Evolutionary conservation across 2,113 vertebrate species (phyloP), one percentile per base, ranked within the genome.

Genomic region (Tragelaphus buxtoni): DNA sequence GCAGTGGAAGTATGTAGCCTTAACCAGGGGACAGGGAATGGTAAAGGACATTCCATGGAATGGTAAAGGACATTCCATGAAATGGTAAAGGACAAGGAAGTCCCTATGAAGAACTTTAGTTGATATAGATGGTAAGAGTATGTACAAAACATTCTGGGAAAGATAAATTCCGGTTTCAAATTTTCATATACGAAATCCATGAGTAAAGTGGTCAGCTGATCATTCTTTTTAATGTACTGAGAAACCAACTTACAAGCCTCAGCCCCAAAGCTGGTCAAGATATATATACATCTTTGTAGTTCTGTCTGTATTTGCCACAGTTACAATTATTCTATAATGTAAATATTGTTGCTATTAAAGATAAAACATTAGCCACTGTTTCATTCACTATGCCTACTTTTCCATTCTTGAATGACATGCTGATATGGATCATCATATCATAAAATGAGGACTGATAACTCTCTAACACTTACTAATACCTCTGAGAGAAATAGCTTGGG

Each of bases 171-270:
- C 4, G 3, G 53, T 35, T 80, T 95, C n/a, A 74, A 35, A 81
- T 49, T 53, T 91, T 30, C 83, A 79, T 91, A 90, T 74, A 88
- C 22, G 96, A 97, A 96, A 91, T 69, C 60, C 45, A 81, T 4
- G 6, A 92, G 53, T 17, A 86, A 77, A 18, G 4, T 91, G 18
- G 35, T 56, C 87, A 97, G 74, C 17, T 55, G 35, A n/a, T 88
- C 39, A 95, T 93, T 95, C 28, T 95, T 95, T 80, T n/a, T 76
- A 92, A 74, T 58, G 4, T 77, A n/a, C 5, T 82, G 77, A 69
- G 53, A 65, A 83, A 87, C 90, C 51, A 86, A 35, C 35, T 87
- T 92, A 39, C 72, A 96, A 84, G 14, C 55, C 65, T 87, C 4
- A 83, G 47, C 13, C 10, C 39, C 20, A 86, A 63, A 80, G 30